A percentile compares a stretch with the other conserved stretches of the same genome.
Conservation (phyloP, 2,888 invertebrate genomes). For the Artemia sinica region DNA sequence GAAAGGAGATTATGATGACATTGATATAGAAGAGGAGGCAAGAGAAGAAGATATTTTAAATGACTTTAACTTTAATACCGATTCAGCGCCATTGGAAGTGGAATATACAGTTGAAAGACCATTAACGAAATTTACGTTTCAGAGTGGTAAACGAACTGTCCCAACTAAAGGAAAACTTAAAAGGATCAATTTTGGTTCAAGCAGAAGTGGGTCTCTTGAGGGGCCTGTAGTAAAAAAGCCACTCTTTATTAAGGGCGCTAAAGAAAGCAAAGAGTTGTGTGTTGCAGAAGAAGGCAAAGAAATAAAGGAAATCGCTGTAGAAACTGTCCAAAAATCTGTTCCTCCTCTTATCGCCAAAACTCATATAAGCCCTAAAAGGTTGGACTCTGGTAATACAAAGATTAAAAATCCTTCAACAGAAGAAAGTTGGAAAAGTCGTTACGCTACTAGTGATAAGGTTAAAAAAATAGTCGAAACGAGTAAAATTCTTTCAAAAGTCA, state of each 20-base stretch:
- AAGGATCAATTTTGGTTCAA: not conserved
- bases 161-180: not conserved
- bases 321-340: too few species aligned
- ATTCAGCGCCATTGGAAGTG: not conserved
- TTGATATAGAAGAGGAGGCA: not conserved
- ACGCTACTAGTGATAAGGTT: slow-evolving; percentile 17
- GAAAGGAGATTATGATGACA: slow-evolving; percentile 3
- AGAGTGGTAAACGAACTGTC: not conserved
- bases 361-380: not conserved
- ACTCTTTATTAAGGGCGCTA: not conserved
- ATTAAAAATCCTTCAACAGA: not conserved
- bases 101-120: not conserved
- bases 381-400: not conserved
- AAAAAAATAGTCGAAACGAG: slow-evolving; percentile 18
- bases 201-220: not conserved
- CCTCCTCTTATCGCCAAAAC: too few species aligned
- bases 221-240: not conserved
- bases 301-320: too few species aligned
- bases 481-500: slow-evolving; percentile 17
- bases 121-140: not conserved
- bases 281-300: not conserved
- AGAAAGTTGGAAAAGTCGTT: slow-evolving; percentile 16
- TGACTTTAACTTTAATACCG: not conserved
- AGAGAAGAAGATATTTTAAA: slow-evolving; percentile 7
- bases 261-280: not conserved